Evolutionary conservation across 2,113 vertebrate genomes (phyloP).

Genomic region (Lipotes vexillifer): DNA sequence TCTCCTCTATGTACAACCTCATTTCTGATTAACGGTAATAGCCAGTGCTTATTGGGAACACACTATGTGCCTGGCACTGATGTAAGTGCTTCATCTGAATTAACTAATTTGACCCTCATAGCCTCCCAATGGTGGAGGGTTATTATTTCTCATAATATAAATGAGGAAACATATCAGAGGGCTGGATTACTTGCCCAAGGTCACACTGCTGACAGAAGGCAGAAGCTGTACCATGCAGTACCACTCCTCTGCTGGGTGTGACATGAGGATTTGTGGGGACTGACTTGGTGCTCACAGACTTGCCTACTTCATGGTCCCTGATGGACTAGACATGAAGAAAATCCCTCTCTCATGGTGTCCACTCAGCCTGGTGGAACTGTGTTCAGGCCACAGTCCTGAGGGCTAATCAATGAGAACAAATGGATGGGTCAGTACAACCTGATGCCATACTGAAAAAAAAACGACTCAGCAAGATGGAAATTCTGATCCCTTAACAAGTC

Average conservation of each 20-base stretch:
- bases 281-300: background rate
- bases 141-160: background rate
- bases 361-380: background rate
- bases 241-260: background rate
- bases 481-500: background rate
- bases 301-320: background rate
- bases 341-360: background rate
- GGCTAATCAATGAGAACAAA: background rate
- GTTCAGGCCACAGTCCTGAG: background rate
- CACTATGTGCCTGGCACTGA: accelerated
- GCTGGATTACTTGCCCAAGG: background rate
- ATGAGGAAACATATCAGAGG: background rate
- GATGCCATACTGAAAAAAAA: background rate
- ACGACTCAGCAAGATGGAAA: background rate
- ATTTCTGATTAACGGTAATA: background rate
- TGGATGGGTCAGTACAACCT: background rate
- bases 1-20: background rate
- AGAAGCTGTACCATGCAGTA: background rate
- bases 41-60: background rate
- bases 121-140: background rate
- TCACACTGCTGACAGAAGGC: background rate
- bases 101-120: background rate
- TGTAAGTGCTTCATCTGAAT: background rate
- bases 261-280: background rate
- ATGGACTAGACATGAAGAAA: background rate